Evolutionary conservation across 2,888 invertebrate genomes (phyloP).

Genomic region (Acanthosoma haemorrhoidale): DNA sequence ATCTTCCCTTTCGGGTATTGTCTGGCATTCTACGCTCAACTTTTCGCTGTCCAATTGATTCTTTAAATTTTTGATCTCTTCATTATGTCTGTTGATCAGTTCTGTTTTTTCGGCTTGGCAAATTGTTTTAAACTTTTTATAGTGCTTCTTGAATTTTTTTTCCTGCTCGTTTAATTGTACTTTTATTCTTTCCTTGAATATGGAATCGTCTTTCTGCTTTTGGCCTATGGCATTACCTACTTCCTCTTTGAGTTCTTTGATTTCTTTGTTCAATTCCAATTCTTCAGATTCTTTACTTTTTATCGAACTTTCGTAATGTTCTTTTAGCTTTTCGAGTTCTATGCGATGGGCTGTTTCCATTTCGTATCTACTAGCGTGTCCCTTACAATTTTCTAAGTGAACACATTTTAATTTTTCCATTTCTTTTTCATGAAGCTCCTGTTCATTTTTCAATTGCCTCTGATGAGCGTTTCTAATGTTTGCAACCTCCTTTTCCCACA

Average conservation of each 20-base stretch:
- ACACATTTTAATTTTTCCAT: not conserved
- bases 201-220: not conserved
- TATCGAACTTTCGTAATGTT: not conserved
- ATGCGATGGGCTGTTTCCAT: not conserved
- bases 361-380: not conserved
- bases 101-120: not conserved
- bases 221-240: not conserved
- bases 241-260: constrained; percentile 15
- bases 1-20: not conserved
- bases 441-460: not conserved
- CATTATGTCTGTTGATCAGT: not conserved
- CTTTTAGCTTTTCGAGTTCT: constrained; percentile 9
- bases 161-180: not conserved
- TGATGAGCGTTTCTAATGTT: too few relatives aligned
- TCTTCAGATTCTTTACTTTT: not conserved
- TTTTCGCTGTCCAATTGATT: not conserved
- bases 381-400: not conserved
- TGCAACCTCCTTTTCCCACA: not conserved
- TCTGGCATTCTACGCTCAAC: not conserved
- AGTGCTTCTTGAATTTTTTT: not conserved
- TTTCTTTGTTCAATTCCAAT: not conserved
- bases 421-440: not conserved
- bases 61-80: not conserved
- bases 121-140: not conserved
- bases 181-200: not conserved